Evolutionary conservation across 2,888 invertebrate genomes (phyloP).

Genomic region (Dryadula phaetusa): DNA sequence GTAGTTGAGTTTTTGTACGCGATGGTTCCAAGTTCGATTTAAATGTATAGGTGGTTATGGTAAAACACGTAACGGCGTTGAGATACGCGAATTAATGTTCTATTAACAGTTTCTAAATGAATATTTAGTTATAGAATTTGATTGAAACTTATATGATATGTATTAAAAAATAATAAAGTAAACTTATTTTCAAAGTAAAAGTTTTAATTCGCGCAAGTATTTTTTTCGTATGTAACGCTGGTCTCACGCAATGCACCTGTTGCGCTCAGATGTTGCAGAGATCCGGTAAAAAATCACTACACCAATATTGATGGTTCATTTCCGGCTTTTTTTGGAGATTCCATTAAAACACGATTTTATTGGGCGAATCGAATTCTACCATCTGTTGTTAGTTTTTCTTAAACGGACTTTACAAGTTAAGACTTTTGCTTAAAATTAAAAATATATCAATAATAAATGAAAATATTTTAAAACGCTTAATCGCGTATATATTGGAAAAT

Average conservation of each 20-base stretch:
- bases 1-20: too few relatives aligned
- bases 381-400: constrained; percentile 55
- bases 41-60: too few relatives aligned
- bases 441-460: neutral
- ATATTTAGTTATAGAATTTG: too few relatives aligned
- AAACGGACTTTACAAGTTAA: constrained; percentile 5
- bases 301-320: constrained; percentile 62
- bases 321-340: constrained; percentile 61
- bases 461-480: too few relatives aligned
- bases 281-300: constrained; percentile 63
- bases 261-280: constrained; percentile 61
- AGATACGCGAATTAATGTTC: too few relatives aligned
- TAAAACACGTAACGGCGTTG: too few relatives aligned
- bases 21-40: neutral
- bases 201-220: constrained; percentile 36
- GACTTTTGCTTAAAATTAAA: neutral
- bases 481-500: too few relatives aligned
- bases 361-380: constrained; percentile 53
- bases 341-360: constrained; percentile 53
- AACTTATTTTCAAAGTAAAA: neutral
- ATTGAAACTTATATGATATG: too few relatives aligned
- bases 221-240: constrained; percentile 30
- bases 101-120: too few relatives aligned
- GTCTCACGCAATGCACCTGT: constrained; percentile 60
- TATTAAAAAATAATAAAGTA: too few relatives aligned